These are phyloP conservation scores for Podotricha telesiphe DNA, from an alignment of 2,888 invertebrate species.

Conservation along the genomic window DNA sequence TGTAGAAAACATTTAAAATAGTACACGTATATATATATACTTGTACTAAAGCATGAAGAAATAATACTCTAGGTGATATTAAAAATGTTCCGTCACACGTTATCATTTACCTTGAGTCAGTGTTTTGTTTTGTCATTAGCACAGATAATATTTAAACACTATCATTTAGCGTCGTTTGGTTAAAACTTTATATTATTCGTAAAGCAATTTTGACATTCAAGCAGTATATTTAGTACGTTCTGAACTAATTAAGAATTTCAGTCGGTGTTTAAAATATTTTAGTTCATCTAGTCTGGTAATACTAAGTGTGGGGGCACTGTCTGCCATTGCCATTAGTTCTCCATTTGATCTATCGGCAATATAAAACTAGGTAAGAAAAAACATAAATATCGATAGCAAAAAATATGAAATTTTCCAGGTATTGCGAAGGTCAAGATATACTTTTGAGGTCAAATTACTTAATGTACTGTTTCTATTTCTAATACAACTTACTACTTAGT, in stretches of 20 bases:
- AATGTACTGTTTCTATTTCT: too few relatives aligned
- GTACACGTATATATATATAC: background rate
- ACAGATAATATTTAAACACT: constrained; percentile 50
- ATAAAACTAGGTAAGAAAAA: background rate
- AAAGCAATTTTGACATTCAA: constrained; percentile 1
- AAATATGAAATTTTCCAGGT: background rate
- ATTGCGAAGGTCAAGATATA: background rate
- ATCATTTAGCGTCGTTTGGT: constrained; percentile 27
- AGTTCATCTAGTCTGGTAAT: too few relatives aligned
- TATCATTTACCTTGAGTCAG: constrained; percentile 57
- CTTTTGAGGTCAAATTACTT: background rate
- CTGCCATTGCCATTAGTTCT: too few relatives aligned
- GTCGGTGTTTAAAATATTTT: too few relatives aligned
- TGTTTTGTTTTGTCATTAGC: constrained; percentile 53
- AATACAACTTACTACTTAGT: too few relatives aligned
- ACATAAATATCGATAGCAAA: background rate
- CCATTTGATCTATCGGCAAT: too few relatives aligned
- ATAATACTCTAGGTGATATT: constrained; percentile 17
- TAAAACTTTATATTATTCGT: constrained; percentile 16
- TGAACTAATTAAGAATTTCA: background rate
- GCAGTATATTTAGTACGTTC: background rate
- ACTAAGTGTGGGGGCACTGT: too few relatives aligned
- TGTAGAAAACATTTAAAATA: constrained; percentile 48
- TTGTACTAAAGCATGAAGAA: background rate
- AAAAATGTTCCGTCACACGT: constrained; percentile 39